A percentile compares a stretch with the other conserved stretches of the same genome.
These are phyloP conservation scores for Diorhabda sublineata DNA, from an alignment of 1,140 invertebrate species.

Conservation along the genomic window DNA sequence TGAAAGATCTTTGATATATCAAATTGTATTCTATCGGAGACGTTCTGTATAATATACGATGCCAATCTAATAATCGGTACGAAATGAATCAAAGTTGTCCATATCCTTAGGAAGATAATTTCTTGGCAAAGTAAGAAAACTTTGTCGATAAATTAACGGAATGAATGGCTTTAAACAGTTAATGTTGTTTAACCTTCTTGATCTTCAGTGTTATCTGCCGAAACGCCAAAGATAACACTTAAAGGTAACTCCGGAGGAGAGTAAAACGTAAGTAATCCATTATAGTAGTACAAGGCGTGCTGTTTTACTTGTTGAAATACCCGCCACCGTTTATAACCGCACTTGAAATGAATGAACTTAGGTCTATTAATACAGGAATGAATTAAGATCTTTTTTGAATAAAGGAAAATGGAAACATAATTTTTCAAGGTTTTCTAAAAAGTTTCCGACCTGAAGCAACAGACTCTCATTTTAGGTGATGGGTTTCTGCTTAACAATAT, in stretches of 20 bases:
- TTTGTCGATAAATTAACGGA: conserved; percentile 18
- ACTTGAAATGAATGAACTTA: conserved; percentile 26
- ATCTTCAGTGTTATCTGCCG: conserved; percentile 42
- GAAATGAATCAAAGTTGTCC: conserved; percentile 1
- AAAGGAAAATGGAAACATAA: not conserved
- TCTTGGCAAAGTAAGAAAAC: conserved; percentile 7
- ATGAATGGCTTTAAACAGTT: conserved; percentile 46
- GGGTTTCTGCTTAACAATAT: too few species aligned
- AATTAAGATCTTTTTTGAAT: not conserved
- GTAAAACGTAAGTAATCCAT: conserved; percentile 46
- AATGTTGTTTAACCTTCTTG: conserved; percentile 48
- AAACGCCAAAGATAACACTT: conserved; percentile 43
- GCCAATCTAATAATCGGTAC: too few species aligned
- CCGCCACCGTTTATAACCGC: conserved; percentile 27
- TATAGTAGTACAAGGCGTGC: conserved; percentile 38
- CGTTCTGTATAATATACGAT: too few species aligned
- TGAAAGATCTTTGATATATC: too few species aligned
- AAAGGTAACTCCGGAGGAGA: conserved; percentile 41
- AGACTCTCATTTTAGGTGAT: too few species aligned
- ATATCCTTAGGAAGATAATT: not conserved
- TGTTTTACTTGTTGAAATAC: conserved; percentile 15
- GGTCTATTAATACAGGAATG: not conserved
- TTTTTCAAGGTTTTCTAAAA: too few species aligned
- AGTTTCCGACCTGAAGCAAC: too few species aligned
- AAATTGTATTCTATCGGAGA: too few species aligned